Conservation (phyloP, 2,888 invertebrate genomes). For the Ornithoptera alexandrae region DNA sequence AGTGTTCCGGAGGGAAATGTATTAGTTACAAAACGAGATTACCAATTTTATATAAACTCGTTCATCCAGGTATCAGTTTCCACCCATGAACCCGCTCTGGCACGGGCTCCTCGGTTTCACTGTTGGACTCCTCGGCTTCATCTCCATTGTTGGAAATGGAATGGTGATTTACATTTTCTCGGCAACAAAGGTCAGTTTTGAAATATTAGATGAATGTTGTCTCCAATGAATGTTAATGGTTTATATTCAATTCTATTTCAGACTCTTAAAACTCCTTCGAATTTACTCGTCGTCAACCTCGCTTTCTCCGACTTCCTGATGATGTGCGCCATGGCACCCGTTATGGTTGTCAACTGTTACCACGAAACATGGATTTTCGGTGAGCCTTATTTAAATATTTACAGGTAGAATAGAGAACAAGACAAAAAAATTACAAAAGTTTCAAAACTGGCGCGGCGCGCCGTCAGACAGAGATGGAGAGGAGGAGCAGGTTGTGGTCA, state of each 20-base stretch:
- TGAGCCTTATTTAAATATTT: conserved; percentile 39
- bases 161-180: conserved; percentile 88
- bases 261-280: conserved; percentile 85
- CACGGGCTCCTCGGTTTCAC: conserved; percentile 89
- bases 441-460: too few species aligned
- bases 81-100: conserved; percentile 94
- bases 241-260: too few species aligned
- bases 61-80: conserved; percentile 88
- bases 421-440: too few species aligned
- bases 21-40: background rate
- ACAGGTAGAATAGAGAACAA: too few species aligned
- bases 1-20: conserved; percentile 35
- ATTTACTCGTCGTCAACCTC: conserved; percentile 93
- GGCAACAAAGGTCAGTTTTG: conserved; percentile 79
- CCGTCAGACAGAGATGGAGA: too few species aligned
- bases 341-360: conserved; percentile 92
- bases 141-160: conserved; percentile 86
- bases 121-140: conserved; percentile 86
- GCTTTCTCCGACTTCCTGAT: conserved; percentile 95
- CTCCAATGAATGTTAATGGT: too few species aligned
- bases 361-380: conserved; percentile 86
- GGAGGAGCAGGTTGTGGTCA: too few species aligned
- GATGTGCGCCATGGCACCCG: conserved; percentile 91
- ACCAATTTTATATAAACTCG: background rate
- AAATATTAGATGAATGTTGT: too few species aligned